Evolutionary conservation across 1,140 invertebrate species (phyloP).

Genomic region (Sarcophaga bullata): DNA sequence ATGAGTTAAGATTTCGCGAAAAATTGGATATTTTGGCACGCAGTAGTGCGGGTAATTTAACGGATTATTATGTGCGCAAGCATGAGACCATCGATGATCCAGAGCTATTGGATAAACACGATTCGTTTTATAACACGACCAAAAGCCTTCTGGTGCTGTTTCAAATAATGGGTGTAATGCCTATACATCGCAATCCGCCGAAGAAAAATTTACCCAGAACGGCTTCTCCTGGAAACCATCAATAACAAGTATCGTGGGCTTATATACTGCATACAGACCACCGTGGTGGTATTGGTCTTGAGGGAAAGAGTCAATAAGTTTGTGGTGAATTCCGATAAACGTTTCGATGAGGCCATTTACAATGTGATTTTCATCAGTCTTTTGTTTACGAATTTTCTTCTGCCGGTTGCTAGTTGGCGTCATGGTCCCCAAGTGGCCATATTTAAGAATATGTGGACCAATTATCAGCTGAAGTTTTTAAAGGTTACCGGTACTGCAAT

Average conservation of each 20-base stretch:
- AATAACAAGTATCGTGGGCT: conserved; percentile 71
- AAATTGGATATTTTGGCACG: conserved; percentile 56
- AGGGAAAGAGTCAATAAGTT: conserved; percentile 69
- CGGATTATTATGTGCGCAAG: conserved; percentile 58
- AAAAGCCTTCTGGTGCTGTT: conserved; percentile 75
- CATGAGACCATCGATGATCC: conserved; percentile 61
- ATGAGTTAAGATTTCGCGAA: conserved; percentile 61
- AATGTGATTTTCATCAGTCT: conserved; percentile 77
- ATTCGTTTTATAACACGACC: conserved; percentile 74
- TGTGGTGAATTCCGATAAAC: conserved; percentile 70
- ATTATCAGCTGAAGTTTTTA: conserved; percentile 75
- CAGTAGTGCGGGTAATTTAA: conserved; percentile 48
- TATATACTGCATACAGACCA: conserved; percentile 68
- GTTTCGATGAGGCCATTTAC: conserved; percentile 77
- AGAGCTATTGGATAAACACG: conserved; percentile 69
- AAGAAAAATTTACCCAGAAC: conserved; percentile 67
- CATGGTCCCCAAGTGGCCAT: conserved; percentile 74
- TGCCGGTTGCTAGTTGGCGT: conserved; percentile 75
- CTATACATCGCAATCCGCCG: conserved; percentile 71
- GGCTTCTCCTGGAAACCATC: conserved; percentile 72
- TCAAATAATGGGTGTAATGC: conserved; percentile 79
- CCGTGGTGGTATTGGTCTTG: conserved; percentile 69
- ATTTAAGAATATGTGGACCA: conserved; percentile 79
- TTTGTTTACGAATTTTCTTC: conserved; percentile 74
- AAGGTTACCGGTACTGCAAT: conserved; percentile 73